Evolutionary conservation across 1,140 invertebrate species (phyloP).

Genomic region (Marisa cornuarietis): DNA sequence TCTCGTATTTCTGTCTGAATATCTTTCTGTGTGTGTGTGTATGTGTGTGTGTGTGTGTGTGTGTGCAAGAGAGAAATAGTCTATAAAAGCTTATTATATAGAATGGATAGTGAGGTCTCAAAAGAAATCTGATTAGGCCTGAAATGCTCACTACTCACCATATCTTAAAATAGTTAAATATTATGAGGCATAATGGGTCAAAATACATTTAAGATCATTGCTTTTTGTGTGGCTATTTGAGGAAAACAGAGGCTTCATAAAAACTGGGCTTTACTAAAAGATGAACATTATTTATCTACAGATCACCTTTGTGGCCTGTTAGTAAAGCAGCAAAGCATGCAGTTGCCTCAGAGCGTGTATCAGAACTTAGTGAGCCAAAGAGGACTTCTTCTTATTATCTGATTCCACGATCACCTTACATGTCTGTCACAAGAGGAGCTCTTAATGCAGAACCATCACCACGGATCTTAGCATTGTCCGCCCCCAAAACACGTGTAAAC

Average conservation of each 20-base stretch:
- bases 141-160: background rate
- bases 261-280: too few relatives aligned
- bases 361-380: conserved; percentile 38
- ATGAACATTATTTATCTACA: conserved; percentile 24
- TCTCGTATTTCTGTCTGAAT: background rate
- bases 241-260: background rate
- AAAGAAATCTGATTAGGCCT: too few relatives aligned
- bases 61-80: background rate
- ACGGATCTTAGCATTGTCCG: conserved; percentile 39
- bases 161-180: background rate
- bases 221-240: background rate
- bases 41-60: conserved; percentile 11
- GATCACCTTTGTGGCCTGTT: conserved; percentile 55
- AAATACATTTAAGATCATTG: background rate
- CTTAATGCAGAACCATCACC: conserved; percentile 31
- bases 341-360: conserved; percentile 36
- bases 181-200: too few relatives aligned
- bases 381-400: conserved; percentile 30
- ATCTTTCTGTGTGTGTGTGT: background rate
- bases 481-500: conserved; percentile 39
- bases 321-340: conserved; percentile 40
- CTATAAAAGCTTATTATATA: too few relatives aligned
- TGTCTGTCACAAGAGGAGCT: conserved; percentile 36
- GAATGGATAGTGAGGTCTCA: too few relatives aligned
- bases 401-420: conserved; percentile 49